Evolutionary conservation across 2,797 vertebrate genomes (phyloP).

Genomic region (Sebastes steindachneri): DNA sequence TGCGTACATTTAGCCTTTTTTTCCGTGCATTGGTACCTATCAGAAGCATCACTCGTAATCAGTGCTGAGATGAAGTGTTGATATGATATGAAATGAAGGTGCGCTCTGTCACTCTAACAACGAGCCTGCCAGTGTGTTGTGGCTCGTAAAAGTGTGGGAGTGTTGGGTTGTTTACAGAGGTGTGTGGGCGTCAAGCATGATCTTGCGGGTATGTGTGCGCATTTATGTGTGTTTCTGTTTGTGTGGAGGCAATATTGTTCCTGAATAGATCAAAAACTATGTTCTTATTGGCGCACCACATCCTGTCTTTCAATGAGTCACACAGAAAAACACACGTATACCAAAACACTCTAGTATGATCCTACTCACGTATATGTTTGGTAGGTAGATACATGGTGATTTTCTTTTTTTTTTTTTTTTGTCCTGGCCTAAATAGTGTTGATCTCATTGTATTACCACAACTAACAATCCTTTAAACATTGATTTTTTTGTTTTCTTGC

Average conservation of each 20-base stretch:
- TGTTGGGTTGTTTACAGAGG: slow-evolving; percentile 69
- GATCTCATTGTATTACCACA: neutral
- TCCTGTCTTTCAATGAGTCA: slow-evolving; percentile 73
- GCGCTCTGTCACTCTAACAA: slow-evolving; percentile 59
- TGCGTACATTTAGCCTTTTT: neutral
- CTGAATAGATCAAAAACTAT: slow-evolving; percentile 58
- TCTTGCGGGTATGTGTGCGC: slow-evolving; percentile 57
- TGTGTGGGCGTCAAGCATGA: slow-evolving; percentile 68
- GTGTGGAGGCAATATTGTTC: slow-evolving; percentile 64
- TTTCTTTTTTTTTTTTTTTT: neutral
- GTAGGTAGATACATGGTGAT: neutral
- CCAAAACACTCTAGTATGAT: slow-evolving; percentile 20
- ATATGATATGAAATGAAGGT: slow-evolving; percentile 61
- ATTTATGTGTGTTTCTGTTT: slow-evolving; percentile 70
- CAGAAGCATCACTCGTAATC: slow-evolving; percentile 53
- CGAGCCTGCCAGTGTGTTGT: slow-evolving; percentile 53
- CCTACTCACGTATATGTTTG: neutral
- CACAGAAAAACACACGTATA: slow-evolving; percentile 49
- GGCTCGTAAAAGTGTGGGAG: slow-evolving; percentile 68
- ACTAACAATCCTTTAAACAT: neutral
- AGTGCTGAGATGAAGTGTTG: slow-evolving; percentile 47
- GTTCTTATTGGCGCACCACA: slow-evolving; percentile 66
- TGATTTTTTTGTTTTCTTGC: neutral
- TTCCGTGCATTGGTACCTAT: slow-evolving; percentile 12
- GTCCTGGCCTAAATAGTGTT: neutral